Evolutionary conservation across 1,140 invertebrate genomes (phyloP).

Genomic region (Pantala flavescens): DNA sequence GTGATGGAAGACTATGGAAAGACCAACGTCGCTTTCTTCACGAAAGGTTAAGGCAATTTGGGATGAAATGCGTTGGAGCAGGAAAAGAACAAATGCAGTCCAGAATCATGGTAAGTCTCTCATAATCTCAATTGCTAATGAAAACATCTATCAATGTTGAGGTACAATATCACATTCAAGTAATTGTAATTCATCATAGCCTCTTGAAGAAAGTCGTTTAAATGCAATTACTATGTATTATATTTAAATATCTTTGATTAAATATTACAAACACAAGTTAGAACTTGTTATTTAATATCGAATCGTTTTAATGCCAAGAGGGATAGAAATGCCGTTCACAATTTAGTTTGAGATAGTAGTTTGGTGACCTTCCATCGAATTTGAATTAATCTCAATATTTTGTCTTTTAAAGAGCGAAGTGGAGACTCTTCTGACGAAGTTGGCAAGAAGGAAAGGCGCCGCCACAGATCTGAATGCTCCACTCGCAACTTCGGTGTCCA

Average conservation of each 20-base stretch:
- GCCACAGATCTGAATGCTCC: constrained; percentile 58
- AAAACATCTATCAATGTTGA: too few relatives aligned
- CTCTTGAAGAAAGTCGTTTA: background rate
- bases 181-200: background rate
- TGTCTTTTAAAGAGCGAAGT: constrained; percentile 57
- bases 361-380: too few relatives aligned
- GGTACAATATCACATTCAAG: background rate
- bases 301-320: too few relatives aligned
- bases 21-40: constrained; percentile 84
- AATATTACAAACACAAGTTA: too few relatives aligned
- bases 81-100: constrained; percentile 73
- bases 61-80: constrained; percentile 66
- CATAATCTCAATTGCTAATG: background rate
- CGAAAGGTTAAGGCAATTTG: constrained; percentile 75
- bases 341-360: too few relatives aligned
- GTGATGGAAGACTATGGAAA: constrained; percentile 83
- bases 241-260: too few relatives aligned
- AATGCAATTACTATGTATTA: too few relatives aligned
- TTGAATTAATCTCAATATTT: constrained; percentile 9
- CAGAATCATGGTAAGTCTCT: constrained; percentile 64
- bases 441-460: constrained; percentile 46
- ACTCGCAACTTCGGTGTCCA: constrained; percentile 72
- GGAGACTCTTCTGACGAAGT: constrained; percentile 51
- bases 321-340: too few relatives aligned
- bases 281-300: too few relatives aligned